Base-by-base conservation (phyloP, 2,888 invertebrate genomes). In the Drosophila mimetica region DNA sequence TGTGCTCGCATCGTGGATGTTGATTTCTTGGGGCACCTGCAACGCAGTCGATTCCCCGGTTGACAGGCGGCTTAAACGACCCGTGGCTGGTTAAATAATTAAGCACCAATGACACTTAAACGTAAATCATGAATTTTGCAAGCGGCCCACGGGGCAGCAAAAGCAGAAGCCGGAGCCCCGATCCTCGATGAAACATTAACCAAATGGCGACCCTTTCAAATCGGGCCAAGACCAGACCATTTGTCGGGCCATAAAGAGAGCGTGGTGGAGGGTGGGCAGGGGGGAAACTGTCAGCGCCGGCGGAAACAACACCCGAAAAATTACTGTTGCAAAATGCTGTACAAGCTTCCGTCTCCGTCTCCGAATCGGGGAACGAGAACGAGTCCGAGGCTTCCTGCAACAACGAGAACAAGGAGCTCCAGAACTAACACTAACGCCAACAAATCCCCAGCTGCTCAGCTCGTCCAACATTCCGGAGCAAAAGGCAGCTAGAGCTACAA, bases 101-200 rank as follows among this genome's bases (percentile, higher is more conserved):
- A 82, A 85, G 75, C 66, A 84, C 75, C 85, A 85, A 85, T 85
- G 84, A 85, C 84, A 85, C 84, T 85, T 85, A 77, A 85, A 86
- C 78, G 85, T 85, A 85, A 85, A 85, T 86, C 87, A 85, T 85
- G 85, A 86, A 86, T 86, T 80, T 85, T 86, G 82, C 83, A 85
- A 70, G 54, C 59, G 64, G 48, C 59, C 41, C 59, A 28, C 53
- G 11, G 39, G 47, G 22, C 57, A 18, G 61, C 18, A 5, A 3
- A 2, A 9, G 28, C 18, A 4, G 20, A 2, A 9, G 28, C 16
- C 6, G 18, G 11, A 25, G 42, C 11, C 16, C 44, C 46, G 46
- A 46, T 61, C 20, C 79, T 64, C 70, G 63, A 65, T 77, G 75
- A 73, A 67, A 67, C 54, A 77, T 77, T 76, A 74, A 71, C 65